These are phyloP conservation scores for Polia nebulosa DNA, from an alignment of 2,888 invertebrate genomes.

Conservation along the genomic window DNA sequence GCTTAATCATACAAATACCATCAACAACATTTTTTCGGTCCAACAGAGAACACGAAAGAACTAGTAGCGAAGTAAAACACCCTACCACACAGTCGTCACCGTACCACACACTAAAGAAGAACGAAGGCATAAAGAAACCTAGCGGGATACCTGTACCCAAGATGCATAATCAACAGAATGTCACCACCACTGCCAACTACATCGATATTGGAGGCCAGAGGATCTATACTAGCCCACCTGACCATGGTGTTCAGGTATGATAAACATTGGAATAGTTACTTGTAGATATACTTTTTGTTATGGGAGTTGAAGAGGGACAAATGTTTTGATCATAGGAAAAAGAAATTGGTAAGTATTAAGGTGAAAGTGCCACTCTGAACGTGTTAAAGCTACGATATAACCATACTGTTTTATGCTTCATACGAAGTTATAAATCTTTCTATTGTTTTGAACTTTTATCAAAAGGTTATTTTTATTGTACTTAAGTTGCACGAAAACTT, in stretches of 20 bases:
- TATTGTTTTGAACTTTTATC: too few relatives aligned
- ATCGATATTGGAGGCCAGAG: slow-evolving; percentile 89
- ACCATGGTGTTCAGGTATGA: slow-evolving; percentile 88
- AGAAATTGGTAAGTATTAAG: not conserved
- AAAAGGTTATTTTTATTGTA: too few relatives aligned
- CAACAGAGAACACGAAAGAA: slow-evolving; percentile 87
- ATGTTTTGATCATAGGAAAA: not conserved
- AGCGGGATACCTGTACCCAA: slow-evolving; percentile 89
- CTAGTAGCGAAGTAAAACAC: slow-evolving; percentile 88
- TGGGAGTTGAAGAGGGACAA: not conserved
- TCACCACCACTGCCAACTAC: slow-evolving; percentile 85
- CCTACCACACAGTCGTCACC: slow-evolving; percentile 85
- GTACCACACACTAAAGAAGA: slow-evolving; percentile 87
- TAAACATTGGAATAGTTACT: not conserved
- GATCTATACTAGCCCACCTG: slow-evolving; percentile 89
- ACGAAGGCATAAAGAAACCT: slow-evolving; percentile 83
- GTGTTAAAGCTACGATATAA: too few relatives aligned
- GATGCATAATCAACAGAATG: slow-evolving; percentile 84
- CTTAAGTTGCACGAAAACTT: too few relatives aligned
- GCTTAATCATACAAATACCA: not conserved
- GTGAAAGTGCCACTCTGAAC: too few relatives aligned
- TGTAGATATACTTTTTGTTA: not conserved
- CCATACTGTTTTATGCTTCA: too few relatives aligned
- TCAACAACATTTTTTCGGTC: not conserved
- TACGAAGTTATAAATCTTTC: too few relatives aligned